Evolutionary conservation across 2,888 invertebrate species (phyloP), one percentile per base, ranked within the genome.

Genomic region (Germaria angustata): DNA sequence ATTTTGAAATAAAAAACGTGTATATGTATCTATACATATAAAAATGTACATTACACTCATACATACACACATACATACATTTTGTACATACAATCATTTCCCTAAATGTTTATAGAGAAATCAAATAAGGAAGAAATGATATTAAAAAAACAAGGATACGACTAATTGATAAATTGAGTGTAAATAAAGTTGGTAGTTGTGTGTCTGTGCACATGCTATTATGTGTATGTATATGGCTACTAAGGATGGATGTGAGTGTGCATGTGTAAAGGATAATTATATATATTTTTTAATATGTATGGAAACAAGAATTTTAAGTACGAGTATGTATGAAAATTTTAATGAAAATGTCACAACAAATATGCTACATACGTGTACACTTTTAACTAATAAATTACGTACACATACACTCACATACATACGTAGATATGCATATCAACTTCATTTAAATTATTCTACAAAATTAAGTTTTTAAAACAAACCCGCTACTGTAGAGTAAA

Each of bases 81-180:
- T 46, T 44, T 17, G n/a, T 49, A 22, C 57, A 49, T 17, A 65
- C 46, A 57, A 39, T 46, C 59, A 68, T 39, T 36, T 39, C 24
- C 20, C 9, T 41, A 34, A 61, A 63, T 63, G 63, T 53, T 39
- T 49, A 71, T 53, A 20, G 13, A 57, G 28, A 32, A 77, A 39
- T 22, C 39, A 65, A 44, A 71, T 28, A 13, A 34, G 41, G 9
- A 66, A 57, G 41, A 55, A 39, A 53, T 20, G 6, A 28, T 15
- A 36, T 36, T 32, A 9, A 41, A 77, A 51, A 68, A 34, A 61
- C 49, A 78, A 69, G 49, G 17, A 28, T 55, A 59, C 53, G 39
- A 72, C 46, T 69, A 75, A 69, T 73, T 73, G 59, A 73, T 53
- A 68, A 73, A 68, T 71, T 57, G 28, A 77, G 69, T 61, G 69